phyloP scores from a whole-genome alignment of 2,888 invertebrate genomes.

The Melanostoma mellinum region DNA sequence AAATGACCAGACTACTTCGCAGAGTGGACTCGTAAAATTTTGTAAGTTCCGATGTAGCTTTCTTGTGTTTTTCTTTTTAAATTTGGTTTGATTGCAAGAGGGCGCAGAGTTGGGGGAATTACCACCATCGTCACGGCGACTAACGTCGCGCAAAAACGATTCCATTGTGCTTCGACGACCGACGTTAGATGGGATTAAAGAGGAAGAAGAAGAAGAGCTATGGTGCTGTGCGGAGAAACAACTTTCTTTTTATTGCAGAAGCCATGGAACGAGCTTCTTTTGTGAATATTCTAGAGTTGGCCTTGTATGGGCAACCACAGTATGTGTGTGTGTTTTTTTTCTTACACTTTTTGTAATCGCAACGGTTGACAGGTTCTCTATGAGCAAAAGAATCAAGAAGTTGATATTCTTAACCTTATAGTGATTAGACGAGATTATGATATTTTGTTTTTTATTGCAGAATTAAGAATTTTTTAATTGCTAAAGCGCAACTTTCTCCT shows the following conservation, averaged over 20 bases:
- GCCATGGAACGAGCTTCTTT: conserved; percentile 46
- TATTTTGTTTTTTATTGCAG: conserved; percentile 30
- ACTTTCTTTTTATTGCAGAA: conserved; percentile 63
- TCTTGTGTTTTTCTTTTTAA: conserved; percentile 1
- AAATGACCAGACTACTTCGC: conserved; percentile 53
- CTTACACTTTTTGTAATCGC: conserved; percentile 30
- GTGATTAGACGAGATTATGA: conserved; percentile 65
- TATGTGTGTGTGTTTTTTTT: neutral
- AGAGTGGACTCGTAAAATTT: conserved; percentile 41
- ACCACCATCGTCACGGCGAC: conserved; percentile 5
- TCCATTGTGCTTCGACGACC: conserved; percentile 51
- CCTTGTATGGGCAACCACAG: conserved; percentile 18
- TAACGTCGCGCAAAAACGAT: conserved; percentile 47
- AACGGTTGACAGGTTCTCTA: conserved; percentile 55
- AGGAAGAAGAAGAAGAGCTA: conserved; percentile 35
- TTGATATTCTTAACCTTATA: conserved; percentile 58
- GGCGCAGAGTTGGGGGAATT: conserved; percentile 18
- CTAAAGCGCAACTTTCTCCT: conserved; percentile 67
- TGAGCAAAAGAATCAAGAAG: conserved; percentile 42
- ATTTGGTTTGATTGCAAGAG: conserved; percentile 22
- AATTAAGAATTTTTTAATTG: conserved; percentile 49
- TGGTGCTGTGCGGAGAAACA: conserved; percentile 42
- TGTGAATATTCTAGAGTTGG: conserved; percentile 29
- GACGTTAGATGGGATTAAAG: neutral
- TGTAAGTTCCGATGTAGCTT: conserved; percentile 22